Base-by-base conservation (phyloP, 2,113 vertebrate species). In the Thymallus thymallus region DNA sequence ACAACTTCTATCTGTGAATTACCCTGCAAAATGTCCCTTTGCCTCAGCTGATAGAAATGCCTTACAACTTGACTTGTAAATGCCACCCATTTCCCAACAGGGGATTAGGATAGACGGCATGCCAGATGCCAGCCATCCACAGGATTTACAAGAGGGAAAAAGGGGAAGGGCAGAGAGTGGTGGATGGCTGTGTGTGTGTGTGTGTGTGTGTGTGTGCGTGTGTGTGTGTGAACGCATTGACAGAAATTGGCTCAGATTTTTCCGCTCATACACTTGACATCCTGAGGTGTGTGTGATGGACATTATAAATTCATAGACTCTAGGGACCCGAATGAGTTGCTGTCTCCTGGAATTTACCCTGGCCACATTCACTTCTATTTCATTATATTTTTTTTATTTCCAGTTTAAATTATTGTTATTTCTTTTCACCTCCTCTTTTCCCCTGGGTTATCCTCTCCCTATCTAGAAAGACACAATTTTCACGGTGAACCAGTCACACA, bases 271-370 rank as follows among this genome's bases (percentile, higher is more conserved):
- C 62, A 83, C 76, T 75, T 75, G 79, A 86, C 81, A 79, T 76
- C 65, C 75, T 29, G 75, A 82, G 65, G 81, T 74, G 64, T 4
- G 29, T n/a, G 20, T 73, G 76, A 86, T 79, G 75, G 72, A 67
- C 76, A 86, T 89, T 88, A 88, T 82, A 85, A 85, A 91, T 92
- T 90, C 83, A 90, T 85, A 62, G 76, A 80, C 73, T 86, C 80
- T 41, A 9, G 77, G 71, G 79, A 85, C 76, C 80, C 75, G 86
- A 88, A 90, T 87, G 79, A 87, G 83, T 80, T 79, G 70, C 79
- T 68, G 80, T 90, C 80, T 84, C 80, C 75, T 74, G 71, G 79
- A 87, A 88, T 89, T 84, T 86, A 84, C 88, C 82, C 73, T 32
- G 80, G 73, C 79, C 84, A 78, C 73, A 81, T 88, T 87, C 85